Base-by-base conservation (phyloP, 2,113 vertebrate genomes). In the Sigmodon hispidus region DNA sequence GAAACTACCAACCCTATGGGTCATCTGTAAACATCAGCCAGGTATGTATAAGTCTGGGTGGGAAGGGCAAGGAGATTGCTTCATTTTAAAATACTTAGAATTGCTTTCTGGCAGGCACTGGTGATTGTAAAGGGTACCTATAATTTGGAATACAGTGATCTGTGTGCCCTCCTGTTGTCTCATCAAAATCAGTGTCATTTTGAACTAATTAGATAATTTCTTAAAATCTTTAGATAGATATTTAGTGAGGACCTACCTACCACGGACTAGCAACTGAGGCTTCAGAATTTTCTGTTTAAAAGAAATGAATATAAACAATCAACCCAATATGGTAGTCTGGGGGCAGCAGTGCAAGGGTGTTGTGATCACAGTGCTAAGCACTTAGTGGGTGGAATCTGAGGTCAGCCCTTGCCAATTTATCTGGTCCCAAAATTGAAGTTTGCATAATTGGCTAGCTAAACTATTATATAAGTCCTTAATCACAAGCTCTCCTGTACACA, bases 1-100 rank as follows among this genome's bases (percentile, higher is more conserved):
- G 99, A 99, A 99, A 97, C 99, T 98, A 99, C 99, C 98, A 99
- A 99, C 99, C 99, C 99, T 98, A 99, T 99, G 99, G 99, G 99
- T 98, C 99, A 99, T 98, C 99, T 99, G 98, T 99, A 99, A 99
- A 98, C 98, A 97, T 97, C 98, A 98, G 97, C 98, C 98, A 98
- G 98, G 98, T 98, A 93, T 1, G 97, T 92, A 5, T 50, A 57
- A 19, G 50, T 57, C 34, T 94, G 80, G 57, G 43, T 84, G 52
- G 50, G 93, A 76, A 61, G 57, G 48, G 0, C 19, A 91, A 59
- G 45, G 29, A 87, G 65, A 15, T 65, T 3, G 22, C 81, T 61
- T 21, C 13, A 17, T 75, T 63, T 94, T 84, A 73, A 69, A 26
- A 29, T 85, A 45, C 22, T 87, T 77, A 73, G 36, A 96, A 57